Percentiles rank a stretch among this genome's conserved stretches.
Evolutionary conservation across 2,888 invertebrate species (phyloP).

Genomic region (Stratiomys singularior): DNA sequence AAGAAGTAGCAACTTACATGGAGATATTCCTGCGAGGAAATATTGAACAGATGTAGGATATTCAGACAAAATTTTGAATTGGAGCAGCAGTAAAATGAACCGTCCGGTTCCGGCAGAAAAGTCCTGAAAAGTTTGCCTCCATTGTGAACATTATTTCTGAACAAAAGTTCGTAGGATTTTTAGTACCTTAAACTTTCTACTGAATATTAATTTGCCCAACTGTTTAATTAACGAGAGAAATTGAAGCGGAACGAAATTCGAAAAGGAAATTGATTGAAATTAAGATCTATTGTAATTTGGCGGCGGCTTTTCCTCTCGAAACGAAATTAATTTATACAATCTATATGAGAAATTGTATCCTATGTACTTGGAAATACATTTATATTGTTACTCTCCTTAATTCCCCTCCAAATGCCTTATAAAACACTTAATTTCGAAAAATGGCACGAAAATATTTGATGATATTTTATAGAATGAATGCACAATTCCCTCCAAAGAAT

Average conservation of each 20-base stretch:
- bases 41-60: slow-evolving; percentile 2
- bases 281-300: too few relatives aligned
- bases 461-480: too few relatives aligned
- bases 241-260: neutral
- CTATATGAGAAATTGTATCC: too few relatives aligned
- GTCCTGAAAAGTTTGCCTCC: neutral
- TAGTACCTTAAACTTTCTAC: slow-evolving; percentile 25
- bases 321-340: too few relatives aligned
- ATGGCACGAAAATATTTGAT: too few relatives aligned
- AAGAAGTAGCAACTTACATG: neutral
- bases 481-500: too few relatives aligned
- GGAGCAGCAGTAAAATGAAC: neutral
- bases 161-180: neutral
- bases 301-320: too few relatives aligned
- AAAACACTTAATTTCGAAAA: too few relatives aligned
- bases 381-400: too few relatives aligned
- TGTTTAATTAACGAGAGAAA: slow-evolving; percentile 23
- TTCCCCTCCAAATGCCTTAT: too few relatives aligned
- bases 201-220: slow-evolving; percentile 42
- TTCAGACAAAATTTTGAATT: neutral
- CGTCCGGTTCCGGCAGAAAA: neutral
- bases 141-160: neutral
- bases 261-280: neutral
- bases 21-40: slow-evolving; percentile 3
- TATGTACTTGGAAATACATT: too few relatives aligned